Evolutionary conservation across 2,797 vertebrate genomes (phyloP), one percentile per base, ranked within the genome.

Genomic region (Siniperca undulata): DNA sequence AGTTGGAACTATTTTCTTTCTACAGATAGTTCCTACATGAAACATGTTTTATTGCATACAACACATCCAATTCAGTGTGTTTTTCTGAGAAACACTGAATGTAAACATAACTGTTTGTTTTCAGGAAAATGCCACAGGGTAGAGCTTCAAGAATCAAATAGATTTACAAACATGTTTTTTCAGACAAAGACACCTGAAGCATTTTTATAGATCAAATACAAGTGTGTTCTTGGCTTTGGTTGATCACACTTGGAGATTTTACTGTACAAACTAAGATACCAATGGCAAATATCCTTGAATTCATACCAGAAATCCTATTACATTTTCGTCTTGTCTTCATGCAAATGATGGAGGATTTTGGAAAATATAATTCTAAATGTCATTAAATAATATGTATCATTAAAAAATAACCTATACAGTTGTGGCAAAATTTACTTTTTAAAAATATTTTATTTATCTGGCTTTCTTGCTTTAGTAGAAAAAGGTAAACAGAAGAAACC

Each of bases 111-210:
- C 13, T 20, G 48, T 42, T 42, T 52, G 61, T 60, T 53, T 24
- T 20, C 56, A 68, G 52, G 7, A 48, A 67, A 56, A 48, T 0
- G 4, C 71, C 44, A 48, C 48, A 42, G 30, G n/a, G 5, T 20
- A 24, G 30, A 42, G 7, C 11, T n/a, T 44, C 0, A 52, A 56
- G 0, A 55, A 50, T 67, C 14, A 20, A 84, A 61, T 19, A 7
- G 11, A n/a, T 73, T 70, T 17, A 61, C 0, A 44, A 44, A 68
- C 13, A 46, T 70, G 36, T 69, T 76, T 75, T 75, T 73, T 44
- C 34, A 46, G 12, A 60, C 3, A 20, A 22, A 44, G 56, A 48
- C 50, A 53, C 2, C 30, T 30, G 24, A 69, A 27, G 65, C n/a
- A 46, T n/a, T 30, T 19, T 60, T 16, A 24, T 27, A 5, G 30